Evolutionary conservation across 1,140 invertebrate genomes (phyloP), one percentile per base, ranked within the genome.

Genomic region (Eumeta japonica): DNA sequence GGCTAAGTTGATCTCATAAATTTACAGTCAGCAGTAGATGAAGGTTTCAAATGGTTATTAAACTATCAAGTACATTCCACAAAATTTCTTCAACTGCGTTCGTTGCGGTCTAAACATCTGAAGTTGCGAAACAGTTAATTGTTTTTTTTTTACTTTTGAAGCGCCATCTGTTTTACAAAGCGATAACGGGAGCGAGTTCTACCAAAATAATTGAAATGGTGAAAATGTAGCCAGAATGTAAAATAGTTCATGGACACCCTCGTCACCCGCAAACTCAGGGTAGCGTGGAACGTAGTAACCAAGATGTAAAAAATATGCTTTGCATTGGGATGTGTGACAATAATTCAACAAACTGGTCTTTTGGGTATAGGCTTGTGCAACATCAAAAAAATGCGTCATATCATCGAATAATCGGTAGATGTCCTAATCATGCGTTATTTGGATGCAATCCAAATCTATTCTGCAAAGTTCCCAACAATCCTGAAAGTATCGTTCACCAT

Each of bases 1-100:
- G 67, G 61, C 37, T 63, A 76, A 50, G 55, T 78, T 9, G 72
- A 78, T 53, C 38, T 78, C 5, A 77, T 77, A 31, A 63, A 76
- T 48, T 40, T 67, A 16, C 73, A 77, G 43, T 55, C 58, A 20
- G 41, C 59, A 27, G 33, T 56, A 19, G 71, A 75, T 59, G 52
- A 51, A 15, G 47, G 62, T 1, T 76, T 37, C 45, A 71, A 66
- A 48, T 77, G 62, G 48, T 51, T 78, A 28, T 35, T 78, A 12
- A 49, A 62, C 10, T 78, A 78, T 45, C 63, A 78, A 51, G 66
- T 76, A 44, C 63, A 77, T 43, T 39, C 65, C 1, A 75, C 65
- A 14, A 78, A 76, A 48, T 78, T 67, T 54, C 19, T 57, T 3
- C 9, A 47, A 2, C 37, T 70, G 0, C 36, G 53, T 36, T n/a